These are phyloP conservation scores for Chiloscyllium punctatum DNA, from an alignment of 2,797 vertebrate species.

Conservation along the genomic window DNA sequence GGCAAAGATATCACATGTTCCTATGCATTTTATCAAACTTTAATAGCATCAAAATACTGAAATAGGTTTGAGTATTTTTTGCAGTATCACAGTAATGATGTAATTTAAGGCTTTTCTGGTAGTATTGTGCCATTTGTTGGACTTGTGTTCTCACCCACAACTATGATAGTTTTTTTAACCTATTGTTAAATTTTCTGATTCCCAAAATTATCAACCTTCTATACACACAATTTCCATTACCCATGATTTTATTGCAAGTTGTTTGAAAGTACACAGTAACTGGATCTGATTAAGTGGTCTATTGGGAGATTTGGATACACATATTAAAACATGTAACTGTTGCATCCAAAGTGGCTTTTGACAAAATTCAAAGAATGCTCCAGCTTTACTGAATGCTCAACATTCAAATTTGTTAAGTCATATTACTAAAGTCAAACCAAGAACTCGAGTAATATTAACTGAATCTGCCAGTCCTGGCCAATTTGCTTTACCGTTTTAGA, in stretches of 20 bases:
- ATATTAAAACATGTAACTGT: constrained; percentile 26
- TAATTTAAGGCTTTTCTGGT: constrained; percentile 29
- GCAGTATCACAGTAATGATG: not conserved
- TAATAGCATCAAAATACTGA: constrained; percentile 1
- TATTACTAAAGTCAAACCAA: constrained; percentile 23
- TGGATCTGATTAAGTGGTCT: not conserved
- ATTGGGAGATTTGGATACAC: not conserved
- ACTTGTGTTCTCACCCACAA: not conserved
- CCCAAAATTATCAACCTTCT: not conserved
- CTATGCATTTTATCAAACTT: not conserved
- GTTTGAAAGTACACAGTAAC: not conserved
- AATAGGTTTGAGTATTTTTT: not conserved
- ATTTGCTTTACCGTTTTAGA: not conserved
- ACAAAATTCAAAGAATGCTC: constrained; percentile 16
- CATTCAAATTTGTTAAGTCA: constrained; percentile 29
- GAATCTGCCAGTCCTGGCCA: not conserved
- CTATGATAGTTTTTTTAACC: not conserved
- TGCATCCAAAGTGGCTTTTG: constrained; percentile 5
- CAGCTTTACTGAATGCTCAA: constrained; percentile 23
- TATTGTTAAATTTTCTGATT: not conserved
- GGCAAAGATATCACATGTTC: not conserved
- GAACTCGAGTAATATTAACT: constrained; percentile 9
- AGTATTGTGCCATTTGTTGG: constrained; percentile 1
- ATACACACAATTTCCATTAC: not conserved
- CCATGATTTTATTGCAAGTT: constrained; percentile 24